Base-by-base conservation (phyloP, 2,888 invertebrate genomes). In the Pristionchus arcanus region DNA sequence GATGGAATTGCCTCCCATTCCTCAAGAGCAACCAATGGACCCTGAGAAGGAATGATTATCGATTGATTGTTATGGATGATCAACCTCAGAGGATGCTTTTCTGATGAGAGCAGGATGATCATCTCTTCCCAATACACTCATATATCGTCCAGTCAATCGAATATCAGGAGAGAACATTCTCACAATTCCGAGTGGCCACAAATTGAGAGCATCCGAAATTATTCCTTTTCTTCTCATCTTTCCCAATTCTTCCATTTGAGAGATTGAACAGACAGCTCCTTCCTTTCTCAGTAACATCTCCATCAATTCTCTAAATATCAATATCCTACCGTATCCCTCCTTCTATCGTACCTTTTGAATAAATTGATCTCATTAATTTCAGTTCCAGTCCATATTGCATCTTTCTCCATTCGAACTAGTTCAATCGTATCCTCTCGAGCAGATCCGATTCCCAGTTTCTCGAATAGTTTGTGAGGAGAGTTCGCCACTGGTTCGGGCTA, bases 141-240 rank as follows among this genome's bases (percentile, higher is more conserved):
- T 77, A 34, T 81, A 81, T 68, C 81, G 34, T 34, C 89, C 89
- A 81, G 89, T 89, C 89, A 89, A 16, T 49, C 89, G 89, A 31
- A 89, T 55, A 25, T 89, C 89, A 16, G 77, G 77, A n/a, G 59
- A 13, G 81, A 89, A 89, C 81, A 81, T 77, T 63, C 89, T 68
- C 31, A 87, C 87, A 25, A 89, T 37, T 59, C 89, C 89, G 15
- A 89, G 66, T 59, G 89, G 89, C 89, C 89, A 89, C n/a, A 81
- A 15, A 28, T 31, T 34, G 34, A 89, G 81, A 37, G 81, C 81
- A 34, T 77, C 89, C 16, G 81, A 42, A n/a, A 89, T 81, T 31
- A 89, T 34, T 81, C 89, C 89, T n/a, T 81, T 77, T 19, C 81
- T 34, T 15, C 63, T 77, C 59, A 81, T 81, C n/a, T 81, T 89